Conservation (phyloP, 92 coral and sea anemone genomes). For the Montipora capitata region DNA sequence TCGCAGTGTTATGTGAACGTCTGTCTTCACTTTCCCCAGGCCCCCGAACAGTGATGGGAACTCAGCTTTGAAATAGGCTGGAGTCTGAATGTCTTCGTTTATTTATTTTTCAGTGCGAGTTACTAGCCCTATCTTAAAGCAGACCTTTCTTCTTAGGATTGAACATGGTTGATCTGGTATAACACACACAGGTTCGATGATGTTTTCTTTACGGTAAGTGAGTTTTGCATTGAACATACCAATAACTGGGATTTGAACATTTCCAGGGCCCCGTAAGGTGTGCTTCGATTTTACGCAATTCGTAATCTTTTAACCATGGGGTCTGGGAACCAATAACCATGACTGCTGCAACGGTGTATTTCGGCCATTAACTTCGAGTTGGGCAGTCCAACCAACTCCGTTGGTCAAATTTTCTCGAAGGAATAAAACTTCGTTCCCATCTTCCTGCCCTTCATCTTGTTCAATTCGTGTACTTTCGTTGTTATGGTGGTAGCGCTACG, state of each 20-base stretch:
- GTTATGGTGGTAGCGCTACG: no score
- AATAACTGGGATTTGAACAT: conserved; percentile 55
- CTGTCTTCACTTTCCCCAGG: conserved; percentile 41
- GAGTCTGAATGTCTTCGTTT: no score
- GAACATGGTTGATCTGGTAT: conserved; percentile 35
- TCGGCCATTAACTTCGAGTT: conserved; percentile 7
- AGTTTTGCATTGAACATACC: conserved; percentile 56
- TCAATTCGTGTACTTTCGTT: no score
- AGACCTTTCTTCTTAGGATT: conserved; percentile 33
- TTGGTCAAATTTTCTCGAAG: no score
- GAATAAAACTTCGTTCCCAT: no score
- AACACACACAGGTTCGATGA: conserved; percentile 64
- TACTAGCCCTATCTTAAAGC: conserved; percentile 43
- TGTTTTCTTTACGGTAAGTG: conserved; percentile 30
- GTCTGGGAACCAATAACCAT: background rate
- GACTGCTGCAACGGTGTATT: conserved; percentile 25
- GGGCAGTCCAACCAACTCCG: no score
- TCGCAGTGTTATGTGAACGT: conserved; percentile 26
- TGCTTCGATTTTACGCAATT: background rate
- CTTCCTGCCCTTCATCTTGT: no score
- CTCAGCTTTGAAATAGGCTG: conserved; percentile 44
- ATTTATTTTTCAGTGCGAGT: conserved; percentile 18
- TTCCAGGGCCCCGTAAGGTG: conserved; percentile 25
- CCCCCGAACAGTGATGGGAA: conserved; percentile 59
- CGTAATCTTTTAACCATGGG: background rate